A percentile compares a stretch with the other conserved stretches of the same genome.
Evolutionary conservation across 2,797 vertebrate species (phyloP).

Genomic region (Brachyalestes nurse): DNA sequence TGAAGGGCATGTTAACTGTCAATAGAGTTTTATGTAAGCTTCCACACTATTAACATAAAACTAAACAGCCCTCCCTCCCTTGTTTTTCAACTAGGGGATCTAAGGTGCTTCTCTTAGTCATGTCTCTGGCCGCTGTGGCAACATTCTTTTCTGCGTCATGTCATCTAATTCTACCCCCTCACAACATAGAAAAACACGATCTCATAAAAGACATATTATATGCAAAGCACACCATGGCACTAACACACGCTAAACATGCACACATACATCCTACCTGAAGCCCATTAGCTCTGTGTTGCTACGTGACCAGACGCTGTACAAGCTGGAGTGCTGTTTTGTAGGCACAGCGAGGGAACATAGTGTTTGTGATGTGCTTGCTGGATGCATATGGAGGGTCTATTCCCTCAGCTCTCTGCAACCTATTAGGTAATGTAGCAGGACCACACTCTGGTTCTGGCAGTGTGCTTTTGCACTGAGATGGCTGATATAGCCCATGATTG

Average conservation of each 20-base stretch:
- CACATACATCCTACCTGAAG: slow-evolving; percentile 48
- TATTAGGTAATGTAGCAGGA: slow-evolving; percentile 66
- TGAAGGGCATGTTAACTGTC: slow-evolving; percentile 88
- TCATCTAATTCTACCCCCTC: slow-evolving; percentile 15
- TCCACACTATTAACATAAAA: slow-evolving; percentile 84
- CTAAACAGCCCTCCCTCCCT: slow-evolving; percentile 71
- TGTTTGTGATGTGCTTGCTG: slow-evolving; percentile 70
- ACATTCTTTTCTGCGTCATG: slow-evolving; percentile 18
- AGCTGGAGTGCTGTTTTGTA: slow-evolving; percentile 41
- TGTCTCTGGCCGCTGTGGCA: slow-evolving; percentile 1
- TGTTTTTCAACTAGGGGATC: slow-evolving; percentile 17
- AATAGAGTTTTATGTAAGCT: slow-evolving; percentile 82
- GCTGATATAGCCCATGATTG: slow-evolving; percentile 35
- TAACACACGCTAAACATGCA: slow-evolving; percentile 47
- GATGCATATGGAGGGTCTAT: slow-evolving; percentile 78
- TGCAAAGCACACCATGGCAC: slow-evolving; percentile 51
- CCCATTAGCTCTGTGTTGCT: slow-evolving; percentile 24
- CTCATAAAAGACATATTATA: slow-evolving; percentile 33
- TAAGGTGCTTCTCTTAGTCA: not conserved
- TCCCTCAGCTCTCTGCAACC: slow-evolving; percentile 75
- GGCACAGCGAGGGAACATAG: slow-evolving; percentile 32
- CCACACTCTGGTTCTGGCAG: slow-evolving; percentile 41
- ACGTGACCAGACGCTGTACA: slow-evolving; percentile 49
- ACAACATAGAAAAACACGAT: not conserved
- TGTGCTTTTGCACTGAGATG: slow-evolving; percentile 47